A percentile compares a stretch with the other conserved stretches of the same genome.
Conservation (phyloP, 2,888 invertebrate species). For the Spilarctia lutea region DNA sequence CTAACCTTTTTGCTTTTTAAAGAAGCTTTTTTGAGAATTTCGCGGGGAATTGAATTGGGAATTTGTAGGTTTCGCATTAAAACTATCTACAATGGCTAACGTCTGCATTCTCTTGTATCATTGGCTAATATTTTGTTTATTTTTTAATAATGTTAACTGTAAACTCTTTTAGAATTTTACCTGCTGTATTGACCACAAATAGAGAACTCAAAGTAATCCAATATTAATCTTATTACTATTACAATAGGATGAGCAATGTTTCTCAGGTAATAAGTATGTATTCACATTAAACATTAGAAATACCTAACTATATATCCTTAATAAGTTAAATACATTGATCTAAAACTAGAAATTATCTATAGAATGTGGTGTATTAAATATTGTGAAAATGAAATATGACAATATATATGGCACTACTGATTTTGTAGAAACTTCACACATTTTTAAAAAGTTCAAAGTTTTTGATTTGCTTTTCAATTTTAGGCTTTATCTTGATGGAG, state of each 20-base stretch:
- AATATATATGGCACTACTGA: neutral
- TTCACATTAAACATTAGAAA: slow-evolving; percentile 12
- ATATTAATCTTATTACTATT: neutral
- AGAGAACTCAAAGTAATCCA: neutral
- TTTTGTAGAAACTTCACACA: neutral
- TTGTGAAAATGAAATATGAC: neutral
- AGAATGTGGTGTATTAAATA: neutral
- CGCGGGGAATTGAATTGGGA: too few species aligned
- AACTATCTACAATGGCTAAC: too few species aligned
- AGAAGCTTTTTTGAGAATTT: neutral
- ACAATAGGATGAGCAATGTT: slow-evolving; percentile 16
- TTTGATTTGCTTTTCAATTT: neutral
- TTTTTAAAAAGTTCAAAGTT: neutral
- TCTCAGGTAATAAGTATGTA: neutral
- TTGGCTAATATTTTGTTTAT: too few species aligned
- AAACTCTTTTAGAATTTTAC: neutral
- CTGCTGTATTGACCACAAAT: neutral
- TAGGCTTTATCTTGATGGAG: neutral
- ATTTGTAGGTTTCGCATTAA: too few species aligned
- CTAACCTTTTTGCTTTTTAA: too few species aligned
- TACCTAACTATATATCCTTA: neutral
- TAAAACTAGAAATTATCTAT: neutral
- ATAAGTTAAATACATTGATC: neutral
- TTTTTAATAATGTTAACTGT: neutral
- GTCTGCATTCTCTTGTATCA: too few species aligned